These are phyloP conservation scores for Heterotilapia buettikoferi DNA, from an alignment of 2,113 vertebrate genomes.

Conservation along the genomic window DNA sequence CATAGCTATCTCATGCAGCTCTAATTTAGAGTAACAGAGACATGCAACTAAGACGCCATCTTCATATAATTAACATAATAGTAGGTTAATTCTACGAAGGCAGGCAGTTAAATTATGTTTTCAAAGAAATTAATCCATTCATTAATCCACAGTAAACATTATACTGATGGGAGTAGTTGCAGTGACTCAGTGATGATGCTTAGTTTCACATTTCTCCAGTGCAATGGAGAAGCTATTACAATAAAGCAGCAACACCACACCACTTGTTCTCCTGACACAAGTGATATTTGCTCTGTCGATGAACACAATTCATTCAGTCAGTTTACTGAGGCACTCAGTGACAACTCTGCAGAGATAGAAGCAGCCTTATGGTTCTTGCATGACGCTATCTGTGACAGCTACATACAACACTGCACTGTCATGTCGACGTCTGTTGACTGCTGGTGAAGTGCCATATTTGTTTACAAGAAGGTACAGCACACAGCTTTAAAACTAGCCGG, in stretches of 20 bases:
- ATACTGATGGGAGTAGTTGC: not conserved
- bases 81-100: not conserved
- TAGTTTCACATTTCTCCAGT: not conserved
- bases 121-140: not conserved
- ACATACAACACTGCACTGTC: not conserved
- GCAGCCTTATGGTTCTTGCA: not conserved
- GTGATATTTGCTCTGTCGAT: not conserved
- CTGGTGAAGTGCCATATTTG: not conserved
- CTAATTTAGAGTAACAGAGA: not conserved
- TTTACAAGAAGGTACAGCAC: not conserved
- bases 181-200: not conserved
- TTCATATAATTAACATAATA: not conserved
- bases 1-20: not conserved
- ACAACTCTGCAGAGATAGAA: constrained; percentile 4
- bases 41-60: not conserved
- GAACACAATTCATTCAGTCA: constrained; percentile 1
- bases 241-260: not conserved
- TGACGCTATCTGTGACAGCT: constrained; percentile 24
- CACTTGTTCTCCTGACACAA: not conserved
- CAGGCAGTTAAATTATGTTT: not conserved
- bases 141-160: not conserved
- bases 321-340: not conserved
- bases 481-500: not conserved
- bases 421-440: not conserved
- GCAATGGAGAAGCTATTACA: not conserved